A percentile compares a stretch with the other conserved stretches of the same genome.
These are phyloP conservation scores for Volucella inanis DNA, from an alignment of 2,888 invertebrate species.

Conservation along the genomic window DNA sequence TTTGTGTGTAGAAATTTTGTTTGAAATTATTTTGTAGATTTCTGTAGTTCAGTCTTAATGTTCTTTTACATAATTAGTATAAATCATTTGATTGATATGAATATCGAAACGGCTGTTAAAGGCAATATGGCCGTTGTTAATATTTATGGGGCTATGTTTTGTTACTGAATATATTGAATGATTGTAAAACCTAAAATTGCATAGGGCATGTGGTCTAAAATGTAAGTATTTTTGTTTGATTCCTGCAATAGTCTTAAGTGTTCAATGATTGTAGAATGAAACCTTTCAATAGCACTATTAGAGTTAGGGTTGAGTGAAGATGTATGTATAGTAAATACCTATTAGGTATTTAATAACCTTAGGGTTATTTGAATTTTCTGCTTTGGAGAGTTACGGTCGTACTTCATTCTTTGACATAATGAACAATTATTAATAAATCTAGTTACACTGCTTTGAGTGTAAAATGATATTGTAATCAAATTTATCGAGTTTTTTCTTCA, in stretches of 20 bases:
- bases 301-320: conserved; percentile 30
- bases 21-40: conserved; percentile 38
- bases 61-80: conserved; percentile 48
- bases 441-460: too few species aligned
- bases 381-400: too few species aligned
- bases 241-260: too few species aligned
- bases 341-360: too few species aligned
- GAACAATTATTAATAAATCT: too few species aligned
- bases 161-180: conserved; percentile 60
- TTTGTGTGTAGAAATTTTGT: too few species aligned
- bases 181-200: conserved; percentile 58
- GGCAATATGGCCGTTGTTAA: conserved; percentile 38
- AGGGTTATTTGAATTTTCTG: too few species aligned
- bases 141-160: conserved; percentile 49
- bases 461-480: conserved; percentile 76
- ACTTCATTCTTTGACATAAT: too few species aligned
- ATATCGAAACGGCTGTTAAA: conserved; percentile 31
- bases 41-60: conserved; percentile 11
- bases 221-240: conserved; percentile 30
- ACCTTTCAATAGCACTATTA: conserved; percentile 26
- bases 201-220: conserved; percentile 40
- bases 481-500: conserved; percentile 79
- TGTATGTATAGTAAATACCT: conserved; percentile 8
- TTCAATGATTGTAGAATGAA: conserved; percentile 44
- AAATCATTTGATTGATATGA: conserved; percentile 33